Evolutionary conservation across 2,888 invertebrate genomes (phyloP), one percentile per base, ranked within the genome.

Genomic region (Lobophora halterata): DNA sequence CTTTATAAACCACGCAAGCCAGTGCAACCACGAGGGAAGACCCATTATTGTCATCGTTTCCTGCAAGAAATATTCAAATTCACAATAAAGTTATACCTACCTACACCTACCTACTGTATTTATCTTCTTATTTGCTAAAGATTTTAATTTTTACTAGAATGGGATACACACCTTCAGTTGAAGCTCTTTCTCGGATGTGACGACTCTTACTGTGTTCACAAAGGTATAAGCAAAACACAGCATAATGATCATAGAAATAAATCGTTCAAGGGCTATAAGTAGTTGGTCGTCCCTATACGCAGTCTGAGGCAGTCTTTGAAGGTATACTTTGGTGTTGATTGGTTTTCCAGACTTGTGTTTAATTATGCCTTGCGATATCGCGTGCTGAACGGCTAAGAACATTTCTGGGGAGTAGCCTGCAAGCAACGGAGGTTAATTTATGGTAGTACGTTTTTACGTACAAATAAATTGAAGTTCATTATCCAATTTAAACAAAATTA

Each of bases 21-120:
- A 97, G 61, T 96, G 93, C 43, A 96, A 78, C 93, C 94, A 95
- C 35, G 93, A 93, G 28, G 91, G 90, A 27, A 97, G 80, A 1
- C 97, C 97, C 93, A 96, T 96, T 86, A 97, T 95, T 75, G 94
- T 95, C 95, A 97, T 95, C 5, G 95, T 92, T 88, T 97, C 97
- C 93, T 96, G 82, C 45, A 49, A 49, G 44, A 11, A 29, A 41
- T 12, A 9, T 14, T 30, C n/a, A n/a, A n/a, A n/a, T n/a, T n/a
- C n/a, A n/a, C n/a, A n/a, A n/a, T n/a, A n/a, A n/a, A n/a, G n/a
- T n/a, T n/a, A n/a, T n/a, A n/a, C n/a, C n/a, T n/a, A n/a, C n/a
- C n/a, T n/a, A n/a, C n/a, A n/a, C n/a, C n/a, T n/a, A n/a, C n/a
- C n/a, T n/a, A n/a, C n/a, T n/a, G n/a, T n/a, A n/a, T n/a, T n/a